Evolutionary conservation across 2,113 vertebrate species (phyloP), one percentile per base, ranked within the genome.

Genomic region (Anoplopoma fimbria): DNA sequence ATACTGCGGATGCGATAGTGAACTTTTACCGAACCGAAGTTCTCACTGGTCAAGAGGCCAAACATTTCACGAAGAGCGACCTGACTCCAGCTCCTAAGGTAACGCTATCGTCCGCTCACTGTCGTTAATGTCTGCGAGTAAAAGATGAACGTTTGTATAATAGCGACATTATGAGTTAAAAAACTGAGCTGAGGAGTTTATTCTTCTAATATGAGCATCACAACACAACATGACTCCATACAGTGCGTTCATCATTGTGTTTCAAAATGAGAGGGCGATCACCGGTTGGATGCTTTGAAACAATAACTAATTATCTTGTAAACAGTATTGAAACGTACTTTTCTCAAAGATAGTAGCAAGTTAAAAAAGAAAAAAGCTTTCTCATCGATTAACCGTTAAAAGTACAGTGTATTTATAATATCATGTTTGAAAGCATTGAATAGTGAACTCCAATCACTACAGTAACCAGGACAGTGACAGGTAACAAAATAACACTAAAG

Each of bases 31-130:
- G 96, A 27, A 88, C 77, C 0, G 93, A 96, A 15, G 80, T 96
- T 55, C 89, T 97, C 7, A 76, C 79, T 0, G 94, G 93, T 0
- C 91, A 96, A 7, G 96, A 97, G 69, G 95, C 95, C 0, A 96
- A 96, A 9, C 93, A 93, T 14, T 93, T 97, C 2, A 91, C 75
- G 0, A 97, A 95, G 82, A 68, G 75, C 47, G 96, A 97, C 17
- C 51, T 97, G 36, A 92, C 91, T 55, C 95, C 95, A 0, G 69
- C 0, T 21, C 85, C 95, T 0, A 96, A 95, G 95, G 96, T 96
- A 88, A 53, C 85, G 87, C 3, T 96, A 87, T 47, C 86, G 85
- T 6, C 36, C 29, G 33, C 33, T n/a, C 8, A 10, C 1, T 8
- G 55, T 10, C 23, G 9, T 6, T 27, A 15, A 2, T 8, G n/a